phyloP scores from a whole-genome alignment of 2,113 vertebrate species.

The Lagenorhynchus albirostris region DNA sequence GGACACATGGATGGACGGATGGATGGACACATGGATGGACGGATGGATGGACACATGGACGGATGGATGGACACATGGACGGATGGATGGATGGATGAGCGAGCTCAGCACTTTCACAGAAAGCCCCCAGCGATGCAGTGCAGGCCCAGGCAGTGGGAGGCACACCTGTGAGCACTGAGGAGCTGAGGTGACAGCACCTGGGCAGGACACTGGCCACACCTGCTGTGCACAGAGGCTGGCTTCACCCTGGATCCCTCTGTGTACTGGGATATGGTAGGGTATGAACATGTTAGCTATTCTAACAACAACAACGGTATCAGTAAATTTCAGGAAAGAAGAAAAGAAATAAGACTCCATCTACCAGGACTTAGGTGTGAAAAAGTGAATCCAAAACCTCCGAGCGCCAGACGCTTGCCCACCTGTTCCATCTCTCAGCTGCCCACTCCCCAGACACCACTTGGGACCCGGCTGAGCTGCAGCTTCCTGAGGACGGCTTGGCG shows the following conservation, averaged over 20 bases:
- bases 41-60: too few relatives aligned
- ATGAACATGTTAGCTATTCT: not conserved
- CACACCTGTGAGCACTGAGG: not conserved
- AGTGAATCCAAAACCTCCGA: not conserved
- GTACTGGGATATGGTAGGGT: not conserved
- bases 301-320: not conserved
- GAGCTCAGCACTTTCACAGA: not conserved
- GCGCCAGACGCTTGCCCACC: not conserved
- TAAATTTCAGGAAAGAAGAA: not conserved
- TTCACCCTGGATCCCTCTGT: too few relatives aligned
- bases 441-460: not conserved
- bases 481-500: not conserved
- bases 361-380: not conserved
- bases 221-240: not conserved
- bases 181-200: fast-evolving
- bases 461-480: too few relatives aligned
- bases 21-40: too few relatives aligned
- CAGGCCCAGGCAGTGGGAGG: not conserved
- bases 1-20: not conserved
- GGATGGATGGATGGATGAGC: not conserved
- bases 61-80: too few relatives aligned
- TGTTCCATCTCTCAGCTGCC: not conserved
- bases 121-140: not conserved
- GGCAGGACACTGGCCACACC: too few relatives aligned
- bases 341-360: not conserved